Evolutionary conservation across 2,888 invertebrate species (phyloP).

Genomic region (Agriopis leucophaearia): DNA sequence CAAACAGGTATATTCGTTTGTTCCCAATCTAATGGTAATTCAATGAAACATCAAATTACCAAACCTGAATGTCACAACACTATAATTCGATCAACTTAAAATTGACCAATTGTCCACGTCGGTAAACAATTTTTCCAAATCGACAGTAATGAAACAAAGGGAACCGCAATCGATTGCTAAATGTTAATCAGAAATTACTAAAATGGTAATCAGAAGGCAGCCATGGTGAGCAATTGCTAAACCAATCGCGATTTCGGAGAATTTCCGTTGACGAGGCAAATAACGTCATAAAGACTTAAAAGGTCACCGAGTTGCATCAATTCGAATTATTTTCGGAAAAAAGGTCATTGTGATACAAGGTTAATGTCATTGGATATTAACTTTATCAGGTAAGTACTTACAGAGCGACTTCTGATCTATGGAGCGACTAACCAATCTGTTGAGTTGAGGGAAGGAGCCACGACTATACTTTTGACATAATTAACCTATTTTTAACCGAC

Average conservation of each 20-base stretch:
- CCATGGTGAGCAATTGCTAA: constrained; percentile 18
- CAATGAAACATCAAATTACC: constrained; percentile 2
- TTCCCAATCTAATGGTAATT: not conserved
- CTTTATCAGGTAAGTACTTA: too few species aligned
- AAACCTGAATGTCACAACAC: not conserved
- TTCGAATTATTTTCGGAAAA: constrained; percentile 6
- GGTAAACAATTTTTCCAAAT: constrained; percentile 39
- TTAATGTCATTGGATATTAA: not conserved
- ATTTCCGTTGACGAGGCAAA: constrained; percentile 7
- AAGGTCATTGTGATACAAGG: constrained; percentile 2
- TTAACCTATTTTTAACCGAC: too few species aligned
- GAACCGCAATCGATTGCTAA: constrained; percentile 42
- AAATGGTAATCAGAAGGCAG: not conserved
- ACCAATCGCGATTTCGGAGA: constrained; percentile 3
- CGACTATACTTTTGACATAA: not conserved
- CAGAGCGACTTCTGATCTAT: not conserved
- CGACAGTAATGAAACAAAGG: constrained; percentile 44
- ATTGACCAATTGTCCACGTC: constrained; percentile 37
- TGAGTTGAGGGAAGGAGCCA: too few species aligned
- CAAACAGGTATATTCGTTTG: too few species aligned
- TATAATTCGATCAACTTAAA: constrained; percentile 24
- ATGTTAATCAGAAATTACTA: constrained; percentile 17
- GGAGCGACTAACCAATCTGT: too few species aligned
- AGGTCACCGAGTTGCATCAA: not conserved
- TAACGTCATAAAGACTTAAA: too few species aligned